Conservation (phyloP, 2,113 vertebrate species). For the Catagonus wagneri region DNA sequence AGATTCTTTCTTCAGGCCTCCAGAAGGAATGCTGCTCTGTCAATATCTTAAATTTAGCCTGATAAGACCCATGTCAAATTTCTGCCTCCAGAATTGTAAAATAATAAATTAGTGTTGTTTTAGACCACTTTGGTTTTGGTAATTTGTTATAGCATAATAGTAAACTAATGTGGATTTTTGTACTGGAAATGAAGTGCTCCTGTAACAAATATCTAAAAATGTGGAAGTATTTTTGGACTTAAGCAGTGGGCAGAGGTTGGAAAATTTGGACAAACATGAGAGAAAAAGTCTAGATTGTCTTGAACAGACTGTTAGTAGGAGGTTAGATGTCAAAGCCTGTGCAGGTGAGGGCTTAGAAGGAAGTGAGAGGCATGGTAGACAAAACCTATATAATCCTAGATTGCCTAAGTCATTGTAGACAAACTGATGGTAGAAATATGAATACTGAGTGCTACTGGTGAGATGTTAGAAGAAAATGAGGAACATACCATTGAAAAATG, state of each 20-base stretch:
- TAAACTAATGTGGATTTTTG: not conserved
- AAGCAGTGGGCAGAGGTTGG: not conserved
- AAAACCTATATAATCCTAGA: not conserved
- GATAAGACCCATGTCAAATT: not conserved
- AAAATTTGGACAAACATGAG: not conserved
- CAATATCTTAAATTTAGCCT: not conserved
- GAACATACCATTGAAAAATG: not conserved
- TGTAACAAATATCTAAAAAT: not conserved
- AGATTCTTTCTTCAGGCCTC: not conserved
- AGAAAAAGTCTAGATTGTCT: not conserved
- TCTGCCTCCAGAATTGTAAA: not conserved
- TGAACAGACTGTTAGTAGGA: not conserved
- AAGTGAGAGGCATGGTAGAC: not conserved
- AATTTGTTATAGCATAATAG: not conserved
- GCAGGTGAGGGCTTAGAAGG: not conserved
- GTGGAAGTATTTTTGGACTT: not conserved
- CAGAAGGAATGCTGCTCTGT: not conserved
- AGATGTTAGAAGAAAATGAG: not conserved
- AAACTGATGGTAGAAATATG: not conserved
- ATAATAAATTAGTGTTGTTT: not conserved
- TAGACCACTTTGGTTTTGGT: not conserved
- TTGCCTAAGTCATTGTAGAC: not conserved
- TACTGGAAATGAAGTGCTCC: not conserved
- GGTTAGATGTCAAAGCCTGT: not conserved
- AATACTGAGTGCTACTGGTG: not conserved